Percentiles rank a stretch among this genome's conserved stretches.
These are phyloP conservation scores for Phalacrocorax pelagicus DNA, from an alignment of 2,113 vertebrate species.

Conservation along the genomic window DNA sequence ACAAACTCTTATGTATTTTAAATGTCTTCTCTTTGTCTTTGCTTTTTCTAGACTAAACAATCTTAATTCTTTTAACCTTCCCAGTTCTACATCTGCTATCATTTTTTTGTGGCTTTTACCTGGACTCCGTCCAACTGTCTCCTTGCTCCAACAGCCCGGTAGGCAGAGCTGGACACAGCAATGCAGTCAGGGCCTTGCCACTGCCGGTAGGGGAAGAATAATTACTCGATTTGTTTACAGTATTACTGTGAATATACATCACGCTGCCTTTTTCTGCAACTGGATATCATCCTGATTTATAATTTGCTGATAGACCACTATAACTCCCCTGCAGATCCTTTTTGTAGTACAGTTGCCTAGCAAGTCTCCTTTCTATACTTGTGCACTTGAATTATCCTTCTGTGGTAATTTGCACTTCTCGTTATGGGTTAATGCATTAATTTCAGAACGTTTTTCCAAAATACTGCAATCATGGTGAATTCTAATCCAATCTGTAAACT, in stretches of 20 bases:
- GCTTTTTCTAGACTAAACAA: slow-evolving; percentile 36
- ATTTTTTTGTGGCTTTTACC: slow-evolving; percentile 16
- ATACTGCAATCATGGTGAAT: not conserved
- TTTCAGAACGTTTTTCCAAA: not conserved
- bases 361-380: not conserved
- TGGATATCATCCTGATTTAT: not conserved
- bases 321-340: not conserved
- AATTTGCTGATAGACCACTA: not conserved
- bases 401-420: not conserved
- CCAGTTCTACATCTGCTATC: not conserved
- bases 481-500: not conserved
- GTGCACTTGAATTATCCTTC: not conserved
- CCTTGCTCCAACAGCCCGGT: not conserved
- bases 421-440: not conserved
- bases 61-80: not conserved
- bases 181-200: not conserved
- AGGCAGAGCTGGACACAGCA: not conserved
- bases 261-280: not conserved
- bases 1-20: not conserved
- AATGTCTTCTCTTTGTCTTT: not conserved
- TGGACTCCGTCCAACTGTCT: not conserved
- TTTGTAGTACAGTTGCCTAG: not conserved
- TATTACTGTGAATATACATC: not conserved
- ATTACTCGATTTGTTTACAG: not conserved
- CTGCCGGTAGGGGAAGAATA: not conserved